Percentiles rank a stretch among this genome's conserved stretches.
Conservation (phyloP, 2,888 invertebrate species). For the Mythimna loreyi region DNA sequence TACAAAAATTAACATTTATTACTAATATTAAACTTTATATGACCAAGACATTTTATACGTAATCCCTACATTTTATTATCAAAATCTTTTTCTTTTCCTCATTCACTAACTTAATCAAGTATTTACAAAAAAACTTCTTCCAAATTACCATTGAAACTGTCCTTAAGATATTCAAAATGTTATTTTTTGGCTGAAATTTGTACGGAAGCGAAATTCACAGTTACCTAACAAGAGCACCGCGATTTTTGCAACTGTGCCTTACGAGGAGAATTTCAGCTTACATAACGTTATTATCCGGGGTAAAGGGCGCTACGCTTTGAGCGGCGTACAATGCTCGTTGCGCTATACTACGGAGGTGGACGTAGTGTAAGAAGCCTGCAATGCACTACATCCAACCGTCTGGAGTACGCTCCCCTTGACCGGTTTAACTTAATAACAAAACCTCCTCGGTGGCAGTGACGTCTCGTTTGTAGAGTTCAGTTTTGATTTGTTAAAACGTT, state of each 20-base stretch:
- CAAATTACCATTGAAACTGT: conserved; percentile 47
- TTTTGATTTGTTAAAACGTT: conserved; percentile 53
- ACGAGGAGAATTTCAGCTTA: conserved; percentile 79
- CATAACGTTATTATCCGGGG: conserved; percentile 79
- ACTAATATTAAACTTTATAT: background rate
- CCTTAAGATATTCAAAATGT: conserved; percentile 45
- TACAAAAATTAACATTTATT: too few relatives aligned
- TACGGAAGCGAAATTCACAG: conserved; percentile 53
- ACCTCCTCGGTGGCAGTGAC: conserved; percentile 82
- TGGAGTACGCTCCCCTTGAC: conserved; percentile 77
- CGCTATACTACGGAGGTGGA: conserved; percentile 66
- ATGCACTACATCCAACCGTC: conserved; percentile 80
- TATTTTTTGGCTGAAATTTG: conserved; percentile 42
- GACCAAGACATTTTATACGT: background rate
- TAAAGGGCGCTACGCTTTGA: conserved; percentile 75
- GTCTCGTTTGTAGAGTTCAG: conserved; percentile 79
- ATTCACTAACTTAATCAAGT: conserved; percentile 30
- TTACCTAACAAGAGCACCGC: conserved; percentile 65
- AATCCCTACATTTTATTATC: conserved; percentile 2
- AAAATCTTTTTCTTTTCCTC: conserved; percentile 13
- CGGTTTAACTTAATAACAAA: conserved; percentile 89
- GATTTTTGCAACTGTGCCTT: conserved; percentile 80
- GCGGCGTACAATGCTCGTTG: conserved; percentile 78
- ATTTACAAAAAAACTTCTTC: conserved; percentile 36
- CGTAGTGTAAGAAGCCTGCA: conserved; percentile 75